Conservation (phyloP, 2,888 invertebrate species). For the Drosophila kuntzei region DNA sequence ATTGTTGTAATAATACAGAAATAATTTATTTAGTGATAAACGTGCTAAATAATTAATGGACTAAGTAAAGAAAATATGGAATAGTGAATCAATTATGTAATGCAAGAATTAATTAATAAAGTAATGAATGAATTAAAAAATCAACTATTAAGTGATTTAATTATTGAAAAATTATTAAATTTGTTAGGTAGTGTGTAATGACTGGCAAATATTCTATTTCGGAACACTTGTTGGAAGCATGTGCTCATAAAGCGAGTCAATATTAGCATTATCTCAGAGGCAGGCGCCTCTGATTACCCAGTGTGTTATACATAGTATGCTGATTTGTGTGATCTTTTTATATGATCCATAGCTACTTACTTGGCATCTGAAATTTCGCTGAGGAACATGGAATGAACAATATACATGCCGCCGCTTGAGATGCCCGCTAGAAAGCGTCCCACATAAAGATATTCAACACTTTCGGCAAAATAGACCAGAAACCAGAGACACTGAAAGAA, state of each 20-base stretch:
- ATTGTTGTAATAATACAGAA: too few relatives aligned
- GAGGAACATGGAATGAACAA: conserved; percentile 75
- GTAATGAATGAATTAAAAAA: too few relatives aligned
- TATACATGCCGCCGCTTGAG: conserved; percentile 74
- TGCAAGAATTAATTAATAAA: neutral
- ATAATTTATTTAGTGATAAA: too few relatives aligned
- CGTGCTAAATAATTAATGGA: too few relatives aligned
- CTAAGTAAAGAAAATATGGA: too few relatives aligned
- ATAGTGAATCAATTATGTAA: neutral
- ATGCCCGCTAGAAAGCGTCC: conserved; percentile 73
- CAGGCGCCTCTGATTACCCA: neutral
- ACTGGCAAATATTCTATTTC: neutral
- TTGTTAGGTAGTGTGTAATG: neutral
- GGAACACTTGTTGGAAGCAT: conserved; percentile 1
- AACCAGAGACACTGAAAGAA: conserved; percentile 67
- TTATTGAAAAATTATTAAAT: neutral
- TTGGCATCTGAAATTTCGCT: conserved; percentile 73
- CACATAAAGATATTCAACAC: conserved; percentile 61
- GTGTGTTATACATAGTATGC: neutral
- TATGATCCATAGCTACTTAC: conserved; percentile 52
- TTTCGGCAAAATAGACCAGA: conserved; percentile 63
- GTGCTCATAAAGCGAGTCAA: conserved; percentile 9
- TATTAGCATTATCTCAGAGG: conserved; percentile 11
- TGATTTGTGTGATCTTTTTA: conserved; percentile 6
- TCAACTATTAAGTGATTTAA: neutral